Conservation (phyloP, 1,140 invertebrate genomes). For the Adoxophyes honmai region DNA sequence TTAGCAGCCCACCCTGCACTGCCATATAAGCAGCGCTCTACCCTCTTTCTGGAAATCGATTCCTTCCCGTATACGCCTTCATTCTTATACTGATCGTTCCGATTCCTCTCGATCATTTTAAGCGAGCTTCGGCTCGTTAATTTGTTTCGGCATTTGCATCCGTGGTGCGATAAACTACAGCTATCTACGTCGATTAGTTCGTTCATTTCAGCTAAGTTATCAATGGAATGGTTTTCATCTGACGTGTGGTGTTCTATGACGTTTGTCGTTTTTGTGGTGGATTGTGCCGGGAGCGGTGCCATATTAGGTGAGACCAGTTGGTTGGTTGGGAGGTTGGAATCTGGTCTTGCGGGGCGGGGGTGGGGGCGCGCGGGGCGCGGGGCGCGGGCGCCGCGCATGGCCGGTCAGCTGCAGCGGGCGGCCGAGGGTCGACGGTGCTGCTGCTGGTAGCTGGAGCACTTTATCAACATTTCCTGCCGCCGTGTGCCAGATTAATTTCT, state of each 20-base stretch:
- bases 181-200: slow-evolving; percentile 63
- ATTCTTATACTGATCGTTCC: slow-evolving; percentile 43
- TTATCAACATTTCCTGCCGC: slow-evolving; percentile 66
- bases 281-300: not conserved
- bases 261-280: not conserved
- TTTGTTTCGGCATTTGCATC: slow-evolving; percentile 41
- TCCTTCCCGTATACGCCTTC: slow-evolving; percentile 54
- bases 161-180: slow-evolving; percentile 48
- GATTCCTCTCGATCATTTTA: slow-evolving; percentile 22
- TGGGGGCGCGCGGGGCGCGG: not conserved
- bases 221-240: slow-evolving; percentile 52
- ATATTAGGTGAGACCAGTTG: slow-evolving; percentile 8
- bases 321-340: not conserved
- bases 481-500: slow-evolving; percentile 68
- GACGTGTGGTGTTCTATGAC: slow-evolving; percentile 35
- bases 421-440: slow-evolving; percentile 14
- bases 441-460: slow-evolving; percentile 35
- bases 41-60: slow-evolving; percentile 57
- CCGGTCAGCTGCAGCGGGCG: not conserved
- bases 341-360: not conserved
- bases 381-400: slow-evolving; percentile 42
- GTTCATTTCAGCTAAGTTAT: slow-evolving; percentile 43
- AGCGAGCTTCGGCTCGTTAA: slow-evolving; percentile 39
- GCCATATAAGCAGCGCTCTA: slow-evolving; percentile 49
- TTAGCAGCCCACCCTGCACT: slow-evolving; percentile 47